Evolutionary conservation across 37 sponge, comb jelly and placozoan species (phyloP).

Genomic region (Haliclona indistincta): DNA sequence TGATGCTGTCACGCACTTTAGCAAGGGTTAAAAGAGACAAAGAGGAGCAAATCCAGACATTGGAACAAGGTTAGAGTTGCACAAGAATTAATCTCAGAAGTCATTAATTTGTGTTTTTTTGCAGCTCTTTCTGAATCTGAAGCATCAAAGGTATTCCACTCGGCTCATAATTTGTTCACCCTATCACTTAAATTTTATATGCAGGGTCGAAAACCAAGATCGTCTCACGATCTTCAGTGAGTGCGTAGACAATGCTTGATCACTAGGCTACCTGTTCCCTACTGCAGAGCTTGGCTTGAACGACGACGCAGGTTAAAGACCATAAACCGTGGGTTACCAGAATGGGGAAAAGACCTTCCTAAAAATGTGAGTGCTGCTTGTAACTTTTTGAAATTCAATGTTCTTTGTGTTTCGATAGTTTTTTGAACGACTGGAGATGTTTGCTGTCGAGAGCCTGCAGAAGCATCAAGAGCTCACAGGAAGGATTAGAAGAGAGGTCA

Average conservation of each 20-base stretch:
- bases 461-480: slow-evolving; percentile 64
- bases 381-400: not conserved
- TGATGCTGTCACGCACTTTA: slow-evolving; percentile 33
- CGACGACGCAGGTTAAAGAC: too few relatives aligned
- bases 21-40: slow-evolving; percentile 44
- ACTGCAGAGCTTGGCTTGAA: too few relatives aligned
- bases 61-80: slow-evolving; percentile 54
- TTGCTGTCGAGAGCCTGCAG: slow-evolving; percentile 64
- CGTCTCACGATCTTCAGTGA: slow-evolving; percentile 4
- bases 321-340: slow-evolving; percentile 32
- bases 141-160: too few relatives aligned
- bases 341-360: slow-evolving; percentile 70
- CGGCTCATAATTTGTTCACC: too few relatives aligned
- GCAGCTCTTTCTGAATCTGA: slow-evolving; percentile 48
- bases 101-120: not conserved
- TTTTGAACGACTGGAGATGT: slow-evolving; percentile 77
- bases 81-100: not conserved
- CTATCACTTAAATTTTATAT: too few relatives aligned
- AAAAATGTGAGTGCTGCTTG: slow-evolving; percentile 46
- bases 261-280: too few relatives aligned
- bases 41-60: slow-evolving; percentile 23
- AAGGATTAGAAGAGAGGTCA: slow-evolving; percentile 66
- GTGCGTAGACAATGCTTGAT: too few relatives aligned
- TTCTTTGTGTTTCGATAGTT: slow-evolving; percentile 50
- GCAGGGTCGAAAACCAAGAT: not conserved